Evolutionary conservation across 2,888 invertebrate species (phyloP).

Genomic region (Epirrhoe tristata): DNA sequence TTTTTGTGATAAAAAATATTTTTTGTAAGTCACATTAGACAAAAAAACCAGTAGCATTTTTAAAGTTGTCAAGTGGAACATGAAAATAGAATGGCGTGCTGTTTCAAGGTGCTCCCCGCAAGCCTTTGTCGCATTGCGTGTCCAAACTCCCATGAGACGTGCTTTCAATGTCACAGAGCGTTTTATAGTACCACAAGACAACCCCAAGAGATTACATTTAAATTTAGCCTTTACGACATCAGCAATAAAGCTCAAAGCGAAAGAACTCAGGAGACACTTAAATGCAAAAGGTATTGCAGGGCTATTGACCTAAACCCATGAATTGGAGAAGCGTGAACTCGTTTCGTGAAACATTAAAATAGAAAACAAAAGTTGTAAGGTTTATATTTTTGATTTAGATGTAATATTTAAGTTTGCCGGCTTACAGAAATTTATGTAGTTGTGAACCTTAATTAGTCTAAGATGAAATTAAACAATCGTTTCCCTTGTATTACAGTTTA

Average conservation of each 20-base stretch:
- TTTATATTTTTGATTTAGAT: too few species aligned
- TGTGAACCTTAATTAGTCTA: too few species aligned
- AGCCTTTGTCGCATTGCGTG: constrained; percentile 58
- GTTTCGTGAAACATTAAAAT: constrained; percentile 25
- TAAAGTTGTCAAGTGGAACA: not conserved
- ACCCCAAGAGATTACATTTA: constrained; percentile 32
- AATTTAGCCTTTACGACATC: constrained; percentile 23
- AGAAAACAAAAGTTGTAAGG: constrained; percentile 17
- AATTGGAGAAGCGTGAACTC: constrained; percentile 24
- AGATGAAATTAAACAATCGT: too few species aligned
- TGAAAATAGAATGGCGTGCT: not conserved
- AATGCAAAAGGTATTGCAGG: constrained; percentile 16
- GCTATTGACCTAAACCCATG: constrained; percentile 32
- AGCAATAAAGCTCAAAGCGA: constrained; percentile 22
- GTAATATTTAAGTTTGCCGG: too few species aligned
- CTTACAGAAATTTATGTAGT: too few species aligned
- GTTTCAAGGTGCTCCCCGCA: constrained; percentile 22
- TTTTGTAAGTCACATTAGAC: not conserved
- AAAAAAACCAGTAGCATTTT: not conserved
- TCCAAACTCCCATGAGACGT: constrained; percentile 51
- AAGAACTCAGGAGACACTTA: constrained; percentile 4
- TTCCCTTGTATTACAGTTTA: too few species aligned
- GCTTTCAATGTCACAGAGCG: constrained; percentile 34
- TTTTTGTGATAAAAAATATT: too few species aligned
- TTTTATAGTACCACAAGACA: constrained; percentile 40